phyloP scores from a whole-genome alignment of 2,888 invertebrate species.

The Mimas tiliae region DNA sequence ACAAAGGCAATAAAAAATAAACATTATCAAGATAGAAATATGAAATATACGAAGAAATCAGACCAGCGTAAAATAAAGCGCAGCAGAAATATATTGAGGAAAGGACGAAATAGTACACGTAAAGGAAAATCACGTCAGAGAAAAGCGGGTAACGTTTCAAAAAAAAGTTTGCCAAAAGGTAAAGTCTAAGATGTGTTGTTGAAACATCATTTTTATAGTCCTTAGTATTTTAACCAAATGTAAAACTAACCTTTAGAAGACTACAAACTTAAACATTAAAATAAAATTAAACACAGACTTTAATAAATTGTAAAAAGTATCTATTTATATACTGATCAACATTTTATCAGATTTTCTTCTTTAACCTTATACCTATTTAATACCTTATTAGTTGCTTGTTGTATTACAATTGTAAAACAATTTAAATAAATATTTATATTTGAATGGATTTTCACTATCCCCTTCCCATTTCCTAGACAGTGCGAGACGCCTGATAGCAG shows the following conservation, averaged over 20 bases:
- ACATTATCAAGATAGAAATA: background rate
- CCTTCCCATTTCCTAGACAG: constrained; percentile 30
- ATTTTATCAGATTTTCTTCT: no score
- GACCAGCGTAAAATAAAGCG: constrained; percentile 11
- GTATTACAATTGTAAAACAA: background rate
- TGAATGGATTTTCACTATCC: constrained; percentile 21
- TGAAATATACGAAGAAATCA: constrained; percentile 23
- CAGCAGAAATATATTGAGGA: background rate
- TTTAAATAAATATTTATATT: constrained; percentile 23
- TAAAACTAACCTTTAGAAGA: background rate
- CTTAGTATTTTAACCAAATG: background rate
- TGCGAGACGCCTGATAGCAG: constrained; percentile 64
- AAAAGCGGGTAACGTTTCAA: background rate
- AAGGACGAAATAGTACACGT: constrained; percentile 13
- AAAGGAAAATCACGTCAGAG: constrained; percentile 29
- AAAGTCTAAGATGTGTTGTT: background rate
- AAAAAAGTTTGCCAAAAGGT: constrained; percentile 12
- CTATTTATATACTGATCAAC: no score
- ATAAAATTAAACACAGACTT: background rate
- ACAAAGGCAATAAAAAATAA: background rate
- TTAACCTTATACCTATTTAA: no score
- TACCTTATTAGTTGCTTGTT: background rate
- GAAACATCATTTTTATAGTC: background rate
- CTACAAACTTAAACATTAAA: background rate
- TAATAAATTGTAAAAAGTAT: background rate